phyloP scores from a whole-genome alignment of 2,113 vertebrate genomes.

The Tiliqua scincoides region DNA sequence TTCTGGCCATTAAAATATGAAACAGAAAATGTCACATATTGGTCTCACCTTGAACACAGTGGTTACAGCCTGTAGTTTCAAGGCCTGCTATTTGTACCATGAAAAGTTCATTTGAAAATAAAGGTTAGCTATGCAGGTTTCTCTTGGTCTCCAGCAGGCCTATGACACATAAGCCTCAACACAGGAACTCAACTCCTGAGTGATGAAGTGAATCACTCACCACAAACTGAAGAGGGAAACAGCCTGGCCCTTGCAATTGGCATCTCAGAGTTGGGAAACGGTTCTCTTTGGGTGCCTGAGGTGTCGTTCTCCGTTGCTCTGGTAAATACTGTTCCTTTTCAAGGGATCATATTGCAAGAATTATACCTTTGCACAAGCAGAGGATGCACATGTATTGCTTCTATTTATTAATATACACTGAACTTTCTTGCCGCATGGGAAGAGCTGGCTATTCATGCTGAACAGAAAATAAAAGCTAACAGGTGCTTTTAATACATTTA shows the following conservation, averaged over 20 bases:
- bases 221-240: background rate
- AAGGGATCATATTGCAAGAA: accelerated
- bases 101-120: background rate
- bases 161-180: background rate
- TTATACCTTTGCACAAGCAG: background rate
- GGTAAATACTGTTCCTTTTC: background rate
- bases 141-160: background rate
- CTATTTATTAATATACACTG: background rate
- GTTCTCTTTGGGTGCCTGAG: background rate
- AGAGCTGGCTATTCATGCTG: background rate
- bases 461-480: background rate
- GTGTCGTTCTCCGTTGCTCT: background rate
- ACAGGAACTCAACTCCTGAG: background rate
- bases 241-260: background rate
- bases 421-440: background rate
- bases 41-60: accelerated
- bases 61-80: background rate
- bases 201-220: accelerated
- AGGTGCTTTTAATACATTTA: background rate
- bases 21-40: background rate
- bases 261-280: background rate
- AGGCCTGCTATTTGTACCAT: background rate
- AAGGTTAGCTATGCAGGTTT: accelerated
- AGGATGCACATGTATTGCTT: background rate
- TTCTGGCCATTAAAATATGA: background rate